These are phyloP conservation scores for Nebria brevicollis DNA, from an alignment of 2,888 invertebrate species.

Conservation along the genomic window DNA sequence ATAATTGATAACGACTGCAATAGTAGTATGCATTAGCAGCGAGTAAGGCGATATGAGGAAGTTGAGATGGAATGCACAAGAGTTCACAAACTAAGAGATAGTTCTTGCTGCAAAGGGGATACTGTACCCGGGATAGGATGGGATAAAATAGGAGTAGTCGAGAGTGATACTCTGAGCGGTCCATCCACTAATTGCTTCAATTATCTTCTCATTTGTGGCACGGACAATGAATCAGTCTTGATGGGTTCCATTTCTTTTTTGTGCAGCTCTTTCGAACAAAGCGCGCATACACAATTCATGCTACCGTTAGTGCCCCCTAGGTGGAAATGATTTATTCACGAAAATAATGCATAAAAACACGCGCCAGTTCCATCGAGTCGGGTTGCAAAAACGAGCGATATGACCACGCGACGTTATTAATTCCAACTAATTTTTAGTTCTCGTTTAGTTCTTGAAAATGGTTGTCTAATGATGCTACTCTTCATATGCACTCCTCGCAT, in stretches of 20 bases:
- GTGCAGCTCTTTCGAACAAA: conserved; percentile 38
- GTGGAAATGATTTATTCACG: conserved; percentile 45
- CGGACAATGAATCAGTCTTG: conserved; percentile 46
- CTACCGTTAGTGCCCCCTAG: conserved; percentile 23
- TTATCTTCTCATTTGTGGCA: conserved; percentile 46
- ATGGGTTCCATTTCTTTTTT: conserved; percentile 43
- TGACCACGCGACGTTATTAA: conserved; percentile 30
- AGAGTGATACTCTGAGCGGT: conserved; percentile 31
- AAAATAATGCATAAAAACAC: conserved; percentile 42
- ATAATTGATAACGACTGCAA: conserved; percentile 23
- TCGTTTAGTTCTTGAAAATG: conserved; percentile 30
- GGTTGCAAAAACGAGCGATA: conserved; percentile 24
- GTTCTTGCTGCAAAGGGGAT: conserved; percentile 28
- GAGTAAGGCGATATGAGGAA: conserved; percentile 8
- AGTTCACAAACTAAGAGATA: conserved; percentile 24
- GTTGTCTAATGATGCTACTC: conserved; percentile 26
- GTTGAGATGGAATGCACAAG: conserved; percentile 1
- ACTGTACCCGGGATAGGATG: background rate
- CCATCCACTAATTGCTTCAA: conserved; percentile 45
- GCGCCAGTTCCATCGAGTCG: conserved; percentile 5
- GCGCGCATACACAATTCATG: conserved; percentile 37
- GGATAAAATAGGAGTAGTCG: background rate
- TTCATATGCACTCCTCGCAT: conserved; percentile 13
- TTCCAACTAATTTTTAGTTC: conserved; percentile 44
- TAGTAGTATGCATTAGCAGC: conserved; percentile 2